These are phyloP conservation scores for Microcaecilia unicolor DNA, from an alignment of 2,797 vertebrate genomes.

Conservation along the genomic window DNA sequence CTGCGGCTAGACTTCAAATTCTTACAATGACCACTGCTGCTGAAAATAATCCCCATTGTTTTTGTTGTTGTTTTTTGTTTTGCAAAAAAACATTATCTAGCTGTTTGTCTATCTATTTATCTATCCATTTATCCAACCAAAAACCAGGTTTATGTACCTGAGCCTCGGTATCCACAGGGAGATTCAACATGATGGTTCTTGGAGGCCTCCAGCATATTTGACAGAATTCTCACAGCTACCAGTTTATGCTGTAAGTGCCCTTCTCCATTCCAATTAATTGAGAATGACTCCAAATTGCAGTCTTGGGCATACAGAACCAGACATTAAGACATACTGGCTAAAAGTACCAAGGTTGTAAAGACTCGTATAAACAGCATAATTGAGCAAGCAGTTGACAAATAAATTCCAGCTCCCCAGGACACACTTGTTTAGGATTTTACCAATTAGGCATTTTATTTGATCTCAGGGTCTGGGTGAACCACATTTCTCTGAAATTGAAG, in stretches of 20 bases:
- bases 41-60: too few relatives aligned
- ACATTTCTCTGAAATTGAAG: constrained; percentile 60
- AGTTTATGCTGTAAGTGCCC: constrained; percentile 53
- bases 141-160: too few relatives aligned
- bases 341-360: constrained; percentile 57
- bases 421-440: constrained; percentile 62
- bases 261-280: constrained; percentile 59
- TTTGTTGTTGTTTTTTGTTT: too few relatives aligned
- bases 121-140: too few relatives aligned
- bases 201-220: constrained; percentile 46
- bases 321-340: constrained; percentile 52
- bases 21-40: too few relatives aligned
- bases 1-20: too few relatives aligned
- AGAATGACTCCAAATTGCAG: constrained; percentile 60
- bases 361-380: constrained; percentile 64
- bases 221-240: constrained; percentile 45
- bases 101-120: too few relatives aligned
- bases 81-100: too few relatives aligned
- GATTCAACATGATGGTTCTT: too few relatives aligned
- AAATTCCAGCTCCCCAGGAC: constrained; percentile 60
- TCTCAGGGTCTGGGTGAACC: constrained; percentile 57
- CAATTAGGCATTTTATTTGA: constrained; percentile 73
- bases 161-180: too few relatives aligned
- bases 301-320: constrained; percentile 56
- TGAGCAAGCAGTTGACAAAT: constrained; percentile 65